A percentile compares a stretch with the other conserved stretches of the same genome.
Evolutionary conservation across 2,797 vertebrate genomes (phyloP).

Genomic region (Cuniculus paca): DNA sequence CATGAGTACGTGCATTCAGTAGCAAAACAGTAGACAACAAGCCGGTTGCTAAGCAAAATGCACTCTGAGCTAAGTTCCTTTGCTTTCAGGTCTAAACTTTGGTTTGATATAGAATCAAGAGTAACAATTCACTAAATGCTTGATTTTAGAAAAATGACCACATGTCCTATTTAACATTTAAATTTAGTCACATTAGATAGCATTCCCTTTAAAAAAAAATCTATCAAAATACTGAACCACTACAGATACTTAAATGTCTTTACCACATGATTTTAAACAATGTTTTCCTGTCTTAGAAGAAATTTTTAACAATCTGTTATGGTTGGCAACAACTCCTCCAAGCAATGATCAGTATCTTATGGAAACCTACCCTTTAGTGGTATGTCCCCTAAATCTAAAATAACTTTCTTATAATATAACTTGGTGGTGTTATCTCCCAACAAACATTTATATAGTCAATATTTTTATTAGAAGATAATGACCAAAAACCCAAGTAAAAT

Average conservation of each 20-base stretch:
- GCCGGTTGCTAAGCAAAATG: constrained; percentile 87
- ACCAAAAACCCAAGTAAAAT: constrained; percentile 59
- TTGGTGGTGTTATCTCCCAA: constrained; percentile 67
- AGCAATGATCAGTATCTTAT: neutral
- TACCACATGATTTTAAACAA: neutral
- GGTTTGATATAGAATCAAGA: constrained; percentile 53
- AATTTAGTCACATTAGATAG: constrained; percentile 1
- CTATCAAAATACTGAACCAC: constrained; percentile 44
- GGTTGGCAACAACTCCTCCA: neutral
- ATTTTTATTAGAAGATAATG: constrained; percentile 68
- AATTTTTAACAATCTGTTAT: neutral
- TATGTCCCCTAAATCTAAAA: constrained; percentile 41
- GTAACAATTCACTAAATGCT: constrained; percentile 31
- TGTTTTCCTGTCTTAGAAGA: neutral
- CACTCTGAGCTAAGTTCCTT: constrained; percentile 49
- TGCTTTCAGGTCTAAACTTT: constrained; percentile 58
- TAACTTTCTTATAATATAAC: constrained; percentile 76
- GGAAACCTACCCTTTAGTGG: neutral
- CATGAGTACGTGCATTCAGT: constrained; percentile 65
- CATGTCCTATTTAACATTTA: constrained; percentile 3
- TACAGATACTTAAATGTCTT: constrained; percentile 55
- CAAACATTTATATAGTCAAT: constrained; percentile 48
- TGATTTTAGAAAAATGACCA: constrained; percentile 62
- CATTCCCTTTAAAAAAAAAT: constrained; percentile 21
- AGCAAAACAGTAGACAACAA: constrained; percentile 86